Evolutionary conservation across 1,140 invertebrate genomes (phyloP), one percentile per base, ranked within the genome.

Genomic region (Drosophila funebris): DNA sequence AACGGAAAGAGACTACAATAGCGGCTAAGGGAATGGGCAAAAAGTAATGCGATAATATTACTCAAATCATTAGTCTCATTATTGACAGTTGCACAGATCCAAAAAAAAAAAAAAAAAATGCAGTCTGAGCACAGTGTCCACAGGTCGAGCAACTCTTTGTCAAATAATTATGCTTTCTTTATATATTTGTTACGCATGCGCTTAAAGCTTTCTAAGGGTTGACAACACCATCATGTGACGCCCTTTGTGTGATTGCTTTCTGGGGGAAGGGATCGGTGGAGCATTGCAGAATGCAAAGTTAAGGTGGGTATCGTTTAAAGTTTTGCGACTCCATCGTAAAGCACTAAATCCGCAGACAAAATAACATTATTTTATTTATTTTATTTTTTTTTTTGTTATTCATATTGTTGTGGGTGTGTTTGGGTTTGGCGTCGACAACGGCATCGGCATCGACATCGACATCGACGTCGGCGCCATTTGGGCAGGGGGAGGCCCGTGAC

Each of bases 301-400:
- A n/a, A 36, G 33, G 33, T 36, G 33, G n/a, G 33, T 62, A 36
- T 24, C 37, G 61, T 75, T 70, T 73, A 31, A 80, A 85, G 81
- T 80, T 74, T 76, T 77, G 73, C 57, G 67, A 73, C 69, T 69
- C 53, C 58, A 44, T 87, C 82, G 67, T 88, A 87, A 87, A 87
- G 83, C 82, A 82, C 78, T 82, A 88, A 87, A 76, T 78, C 83
- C 82, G 63, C 66, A 76, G 83, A 87, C 82, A 87, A 87, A 83
- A 27, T 2, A 27, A 1, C 4, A 27, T 0, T 5, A 27, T n/a
- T n/a, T n/a, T n/a, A n/a, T n/a, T n/a, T n/a, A n/a, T n/a, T n/a
- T n/a, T n/a, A 27, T 87, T 69, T 75, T 81, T 87, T 81, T 63
- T 67, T 56, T 37, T 70, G 62, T 46, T 37, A 37, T 68, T 68